Conservation (phyloP, 2,113 vertebrate genomes). For the Myotis brandtii region DNA sequence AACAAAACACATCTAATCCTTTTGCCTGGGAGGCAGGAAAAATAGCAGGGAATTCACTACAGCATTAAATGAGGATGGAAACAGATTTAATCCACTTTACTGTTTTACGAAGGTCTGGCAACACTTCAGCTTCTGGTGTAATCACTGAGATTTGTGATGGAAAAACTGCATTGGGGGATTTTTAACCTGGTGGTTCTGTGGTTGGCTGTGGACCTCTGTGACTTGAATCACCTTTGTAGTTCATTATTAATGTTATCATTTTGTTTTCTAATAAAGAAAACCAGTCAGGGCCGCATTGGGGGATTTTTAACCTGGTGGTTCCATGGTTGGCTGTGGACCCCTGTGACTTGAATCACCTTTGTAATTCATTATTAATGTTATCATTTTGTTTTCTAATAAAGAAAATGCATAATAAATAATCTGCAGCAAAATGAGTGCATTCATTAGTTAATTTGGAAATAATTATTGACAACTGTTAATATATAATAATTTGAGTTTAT, state of each 20-base stretch:
- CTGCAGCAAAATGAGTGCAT: not conserved
- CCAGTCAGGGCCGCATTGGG: not conserved
- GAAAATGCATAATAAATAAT: slow-evolving; percentile 10
- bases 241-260: not conserved
- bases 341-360: not conserved
- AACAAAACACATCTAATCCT: not conserved
- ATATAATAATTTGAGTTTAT: not conserved
- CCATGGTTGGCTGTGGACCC: not conserved
- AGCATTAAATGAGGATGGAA: not conserved
- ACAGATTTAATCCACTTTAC: not conserved
- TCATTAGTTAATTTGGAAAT: slow-evolving; percentile 4
- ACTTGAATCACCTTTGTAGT: not conserved
- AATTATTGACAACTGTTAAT: not conserved
- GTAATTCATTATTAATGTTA: not conserved
- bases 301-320: not conserved
- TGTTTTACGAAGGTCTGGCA: not conserved
- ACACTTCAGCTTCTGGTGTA: not conserved
- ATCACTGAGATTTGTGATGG: not conserved
- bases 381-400: not conserved
- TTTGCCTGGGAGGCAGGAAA: not conserved
- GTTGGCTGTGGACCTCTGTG: not conserved
- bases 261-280: not conserved
- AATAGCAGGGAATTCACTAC: not conserved
- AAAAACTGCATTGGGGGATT: not conserved
- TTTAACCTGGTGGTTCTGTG: not conserved